Conservation (phyloP, 2,113 vertebrate genomes). For the Arvicanthis niloticus region DNA sequence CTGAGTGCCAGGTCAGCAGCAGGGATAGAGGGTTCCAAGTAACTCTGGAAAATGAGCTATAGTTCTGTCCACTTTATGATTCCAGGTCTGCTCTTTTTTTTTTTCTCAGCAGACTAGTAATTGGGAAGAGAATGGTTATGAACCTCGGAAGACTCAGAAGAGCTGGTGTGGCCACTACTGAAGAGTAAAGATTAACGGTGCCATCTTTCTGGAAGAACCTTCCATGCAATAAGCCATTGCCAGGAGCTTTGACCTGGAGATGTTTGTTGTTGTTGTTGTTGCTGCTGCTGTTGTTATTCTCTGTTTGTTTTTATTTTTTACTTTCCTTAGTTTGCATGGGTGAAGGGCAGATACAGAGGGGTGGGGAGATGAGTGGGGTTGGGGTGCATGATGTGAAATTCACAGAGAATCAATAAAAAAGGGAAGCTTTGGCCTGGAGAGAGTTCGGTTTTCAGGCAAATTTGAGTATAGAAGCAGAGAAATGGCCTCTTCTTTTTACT, state of each 20-base stretch:
- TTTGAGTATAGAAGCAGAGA: background rate
- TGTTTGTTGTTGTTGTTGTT: background rate
- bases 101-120: background rate
- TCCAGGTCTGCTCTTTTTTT: background rate
- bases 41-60: background rate
- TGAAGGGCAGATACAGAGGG: background rate
- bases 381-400: background rate
- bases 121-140: background rate
- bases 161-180: background rate
- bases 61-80: background rate
- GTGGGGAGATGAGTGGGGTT: background rate
- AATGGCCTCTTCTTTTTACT: background rate
- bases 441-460: background rate
- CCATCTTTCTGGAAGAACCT: background rate
- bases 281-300: too few species aligned
- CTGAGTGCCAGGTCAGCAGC: too few species aligned
- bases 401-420: background rate
- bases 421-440: background rate
- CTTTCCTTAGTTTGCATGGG: background rate
- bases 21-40: background rate
- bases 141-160: background rate
- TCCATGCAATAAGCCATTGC: rapidly evolving
- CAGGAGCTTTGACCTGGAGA: background rate
- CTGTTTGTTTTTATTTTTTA: background rate
- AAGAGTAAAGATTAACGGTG: too few species aligned